Base-by-base conservation (phyloP, 2,113 vertebrate genomes). In the Canis aureus region DNA sequence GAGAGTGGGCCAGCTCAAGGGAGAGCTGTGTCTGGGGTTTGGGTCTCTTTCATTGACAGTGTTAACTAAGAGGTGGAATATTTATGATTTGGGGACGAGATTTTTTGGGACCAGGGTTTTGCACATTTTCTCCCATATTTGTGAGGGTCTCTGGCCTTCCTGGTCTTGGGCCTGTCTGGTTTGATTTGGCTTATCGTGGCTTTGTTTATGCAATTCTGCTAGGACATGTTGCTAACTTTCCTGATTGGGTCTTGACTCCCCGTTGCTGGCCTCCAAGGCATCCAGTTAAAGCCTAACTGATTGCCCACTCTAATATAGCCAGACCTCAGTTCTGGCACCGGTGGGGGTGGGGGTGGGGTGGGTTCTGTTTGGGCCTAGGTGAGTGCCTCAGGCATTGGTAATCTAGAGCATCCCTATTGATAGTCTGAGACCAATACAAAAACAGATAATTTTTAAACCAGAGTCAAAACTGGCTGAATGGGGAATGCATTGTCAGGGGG, bases 291-390 rank as follows among this genome's bases (percentile, higher is more conserved):
- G 32, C 32, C 17, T n/a, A 19, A 19, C 32, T 69, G n/a, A 69
- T 3, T n/a, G 32, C 66, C 66, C 17, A 9, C 32, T 19, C 17
- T 35, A 69, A n/a, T n/a, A 69, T 17, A 10, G 32, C 17, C 17
- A 35, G 16, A 69, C 32, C 67, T 69, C 0, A 43, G 43, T 43
- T 43, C 43, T 43, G 43, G 43, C 43, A 43, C 43, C 6, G 43
- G 43, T 6, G 0, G 6, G 43, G 43, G 43, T 5, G 5, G 5
- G 43, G 6, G 5, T 1, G 43, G 43, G 6, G 43, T 1, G 43
- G 38, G 5, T 43, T 43, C 43, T 43, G 43, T 43, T 43, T 43
- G 43, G 43, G 57, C 55, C 29, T 29, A 59, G 35, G 22, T 55
- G 38, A 60, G 13, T 13, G 51, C 2, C 1, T 64, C 11, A 7